Evolutionary conservation across 37 sponge, comb jelly and placozoan species (phyloP).

Genomic region (Beroe ovata): DNA sequence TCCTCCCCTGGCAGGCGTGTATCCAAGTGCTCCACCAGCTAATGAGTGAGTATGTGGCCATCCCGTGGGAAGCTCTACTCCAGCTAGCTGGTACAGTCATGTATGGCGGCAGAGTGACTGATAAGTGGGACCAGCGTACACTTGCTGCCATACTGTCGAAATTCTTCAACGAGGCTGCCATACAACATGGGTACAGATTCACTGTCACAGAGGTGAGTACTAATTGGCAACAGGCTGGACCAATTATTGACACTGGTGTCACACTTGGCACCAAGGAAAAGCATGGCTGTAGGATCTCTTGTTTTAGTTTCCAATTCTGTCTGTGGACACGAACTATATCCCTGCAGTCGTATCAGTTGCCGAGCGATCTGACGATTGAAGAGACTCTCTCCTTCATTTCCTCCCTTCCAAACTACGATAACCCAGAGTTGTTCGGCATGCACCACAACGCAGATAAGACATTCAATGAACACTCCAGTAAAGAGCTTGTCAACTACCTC

Average conservation of each 20-base stretch:
- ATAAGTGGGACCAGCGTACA: conserved; percentile 94
- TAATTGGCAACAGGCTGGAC: too few relatives aligned
- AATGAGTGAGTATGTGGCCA: conserved; percentile 61
- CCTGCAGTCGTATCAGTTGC: conserved; percentile 66
- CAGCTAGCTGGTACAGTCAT: conserved; percentile 71
- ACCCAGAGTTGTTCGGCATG: conserved; percentile 99
- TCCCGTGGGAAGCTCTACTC: conserved; percentile 52
- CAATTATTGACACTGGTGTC: too few relatives aligned
- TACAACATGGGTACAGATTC: conserved; percentile 78
- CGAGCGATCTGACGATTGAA: conserved; percentile 20
- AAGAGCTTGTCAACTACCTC: conserved; percentile 60
- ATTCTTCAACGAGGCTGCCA: conserved; percentile 82
- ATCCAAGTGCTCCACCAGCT: conserved; percentile 58
- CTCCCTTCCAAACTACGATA: conserved; percentile 81
- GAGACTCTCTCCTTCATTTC: conserved; percentile 76
- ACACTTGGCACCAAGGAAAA: too few relatives aligned
- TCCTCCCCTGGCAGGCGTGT: conserved; percentile 22
- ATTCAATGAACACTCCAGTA: conserved; percentile 70
- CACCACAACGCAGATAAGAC: conserved; percentile 99
- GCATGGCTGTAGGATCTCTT: too few relatives aligned
- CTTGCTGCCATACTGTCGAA: conserved; percentile 84
- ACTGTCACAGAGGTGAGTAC: conserved; percentile 75
- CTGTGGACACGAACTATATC: too few relatives aligned
- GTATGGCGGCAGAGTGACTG: conserved; percentile 98
- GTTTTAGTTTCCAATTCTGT: too few relatives aligned